phyloP scores from a whole-genome alignment of 1,140 invertebrate species.

The Capitella teleta region DNA sequence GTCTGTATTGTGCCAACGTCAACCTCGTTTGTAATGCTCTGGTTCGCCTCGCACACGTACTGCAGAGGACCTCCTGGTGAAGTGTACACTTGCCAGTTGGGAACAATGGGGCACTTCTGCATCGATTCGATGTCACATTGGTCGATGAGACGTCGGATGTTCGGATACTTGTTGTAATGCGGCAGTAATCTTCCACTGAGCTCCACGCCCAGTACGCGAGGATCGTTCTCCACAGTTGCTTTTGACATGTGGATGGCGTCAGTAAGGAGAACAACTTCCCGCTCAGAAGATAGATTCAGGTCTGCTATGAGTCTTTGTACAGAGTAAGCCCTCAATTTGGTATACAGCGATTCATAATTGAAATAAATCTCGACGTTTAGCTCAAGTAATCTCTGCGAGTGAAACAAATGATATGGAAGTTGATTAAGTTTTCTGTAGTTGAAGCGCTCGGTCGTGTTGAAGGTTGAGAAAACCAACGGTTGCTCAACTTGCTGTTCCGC shows the following conservation, averaged over 20 bases:
- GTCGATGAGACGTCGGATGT: constrained; percentile 25
- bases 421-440: constrained; percentile 52
- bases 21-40: constrained; percentile 10
- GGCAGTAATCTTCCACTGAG: constrained; percentile 28
- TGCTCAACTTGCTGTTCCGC: constrained; percentile 58
- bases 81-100: constrained; percentile 42
- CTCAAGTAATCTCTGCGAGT: constrained; percentile 75
- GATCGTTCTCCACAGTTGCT: constrained; percentile 20
- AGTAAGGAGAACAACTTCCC: constrained; percentile 24
- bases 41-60: constrained; percentile 45
- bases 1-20: constrained; percentile 24
- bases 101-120: constrained; percentile 62
- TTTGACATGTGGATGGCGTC: constrained; percentile 28
- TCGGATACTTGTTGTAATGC: constrained; percentile 19
- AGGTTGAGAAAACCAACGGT: constrained; percentile 59
- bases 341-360: constrained; percentile 95
- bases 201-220: constrained; percentile 23
- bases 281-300: constrained; percentile 79
- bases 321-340: constrained; percentile 54
- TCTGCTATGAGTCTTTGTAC: constrained; percentile 81
- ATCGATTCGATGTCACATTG: constrained; percentile 46
- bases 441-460: constrained; percentile 60
- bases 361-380: constrained; percentile 88
- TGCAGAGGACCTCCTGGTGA: constrained; percentile 25
- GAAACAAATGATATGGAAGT: constrained; percentile 83